Percentiles rank a stretch among this genome's conserved stretches.
phyloP scores from a whole-genome alignment of 2,113 vertebrate species.

The Scalopus aquaticus region DNA sequence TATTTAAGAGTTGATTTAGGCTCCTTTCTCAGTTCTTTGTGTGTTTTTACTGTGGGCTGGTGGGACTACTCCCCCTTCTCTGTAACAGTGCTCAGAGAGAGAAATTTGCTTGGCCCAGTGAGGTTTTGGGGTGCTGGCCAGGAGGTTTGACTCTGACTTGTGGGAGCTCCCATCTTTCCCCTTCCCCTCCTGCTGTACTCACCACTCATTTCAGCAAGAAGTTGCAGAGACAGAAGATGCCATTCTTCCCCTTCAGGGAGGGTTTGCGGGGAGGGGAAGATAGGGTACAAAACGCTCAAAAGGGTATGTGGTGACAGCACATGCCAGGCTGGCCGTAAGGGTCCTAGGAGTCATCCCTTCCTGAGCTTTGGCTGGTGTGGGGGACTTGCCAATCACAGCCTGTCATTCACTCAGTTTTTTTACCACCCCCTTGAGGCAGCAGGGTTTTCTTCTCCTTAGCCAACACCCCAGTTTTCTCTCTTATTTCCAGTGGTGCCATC shows the following conservation, averaged over 20 bases:
- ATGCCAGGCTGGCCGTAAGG: too few species aligned
- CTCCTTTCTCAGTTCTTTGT: background rate
- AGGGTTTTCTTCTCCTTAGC: background rate
- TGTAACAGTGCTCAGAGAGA: background rate
- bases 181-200: background rate
- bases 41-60: background rate
- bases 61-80: background rate
- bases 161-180: background rate
- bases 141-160: background rate
- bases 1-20: slow-evolving; percentile 84
- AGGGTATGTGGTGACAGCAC: fast-evolving
- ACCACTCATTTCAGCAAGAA: background rate
- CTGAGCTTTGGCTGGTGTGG: background rate
- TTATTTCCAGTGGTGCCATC: background rate
- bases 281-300: fast-evolving
- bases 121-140: background rate
- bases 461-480: background rate
- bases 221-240: background rate
- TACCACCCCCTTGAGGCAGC: too few species aligned
- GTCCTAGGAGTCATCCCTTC: background rate
- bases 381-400: background rate
- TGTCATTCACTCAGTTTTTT: background rate
- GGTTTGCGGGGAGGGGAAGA: background rate
- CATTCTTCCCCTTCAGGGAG: background rate
- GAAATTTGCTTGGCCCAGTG: background rate